phyloP scores from a whole-genome alignment of 2,888 invertebrate genomes.

The Nomada hirtipes region DNA sequence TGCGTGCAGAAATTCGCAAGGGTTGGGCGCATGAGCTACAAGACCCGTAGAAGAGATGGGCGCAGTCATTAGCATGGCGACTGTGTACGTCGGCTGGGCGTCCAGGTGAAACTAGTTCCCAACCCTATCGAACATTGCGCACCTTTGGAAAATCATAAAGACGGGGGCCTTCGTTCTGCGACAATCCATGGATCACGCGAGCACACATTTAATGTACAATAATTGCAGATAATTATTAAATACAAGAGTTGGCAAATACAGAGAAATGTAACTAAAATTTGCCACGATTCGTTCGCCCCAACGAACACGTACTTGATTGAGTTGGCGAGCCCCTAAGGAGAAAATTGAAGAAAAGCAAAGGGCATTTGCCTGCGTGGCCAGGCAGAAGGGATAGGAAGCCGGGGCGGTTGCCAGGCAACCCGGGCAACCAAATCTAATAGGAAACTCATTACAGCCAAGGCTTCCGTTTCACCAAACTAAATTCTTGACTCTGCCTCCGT shows the following conservation, averaged over 20 bases:
- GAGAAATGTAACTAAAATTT: too few relatives aligned
- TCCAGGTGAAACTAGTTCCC: constrained; percentile 29
- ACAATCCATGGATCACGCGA: too few relatives aligned
- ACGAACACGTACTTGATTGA: too few relatives aligned
- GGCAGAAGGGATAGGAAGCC: constrained; percentile 55
- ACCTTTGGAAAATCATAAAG: too few relatives aligned
- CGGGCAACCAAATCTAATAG: constrained; percentile 81
- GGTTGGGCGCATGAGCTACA: constrained; percentile 12
- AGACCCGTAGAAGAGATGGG: constrained; percentile 23
- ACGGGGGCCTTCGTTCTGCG: too few relatives aligned
- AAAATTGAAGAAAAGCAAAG: constrained; percentile 30
- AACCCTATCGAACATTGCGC: background rate
- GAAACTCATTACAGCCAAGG: constrained; percentile 82
- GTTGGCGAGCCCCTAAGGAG: background rate
- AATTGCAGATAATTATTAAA: too few relatives aligned
- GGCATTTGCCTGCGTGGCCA: constrained; percentile 33
- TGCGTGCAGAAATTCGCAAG: constrained; percentile 52
- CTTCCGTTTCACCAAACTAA: constrained; percentile 79
- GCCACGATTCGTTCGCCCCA: too few relatives aligned
- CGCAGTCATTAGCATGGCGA: constrained; percentile 39
- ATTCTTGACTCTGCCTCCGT: constrained; percentile 74
- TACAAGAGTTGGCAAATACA: too few relatives aligned
- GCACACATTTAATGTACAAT: too few relatives aligned
- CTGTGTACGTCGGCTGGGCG: constrained; percentile 1
- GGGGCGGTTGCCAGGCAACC: constrained; percentile 76